Evolutionary conservation across 1,140 invertebrate genomes (phyloP).

Genomic region (Drosophila tani): DNA sequence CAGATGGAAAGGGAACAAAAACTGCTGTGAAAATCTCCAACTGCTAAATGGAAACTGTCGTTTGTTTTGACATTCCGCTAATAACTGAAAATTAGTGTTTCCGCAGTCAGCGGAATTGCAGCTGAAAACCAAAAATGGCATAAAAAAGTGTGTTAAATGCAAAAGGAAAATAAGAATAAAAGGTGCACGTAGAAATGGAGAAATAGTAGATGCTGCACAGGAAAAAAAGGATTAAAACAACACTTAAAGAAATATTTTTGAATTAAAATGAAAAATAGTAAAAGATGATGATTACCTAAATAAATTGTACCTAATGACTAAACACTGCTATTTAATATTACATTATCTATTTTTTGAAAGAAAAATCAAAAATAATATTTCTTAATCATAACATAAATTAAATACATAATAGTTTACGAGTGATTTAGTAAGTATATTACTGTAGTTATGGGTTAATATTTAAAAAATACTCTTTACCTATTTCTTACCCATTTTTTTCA

Average conservation of each 20-base stretch:
- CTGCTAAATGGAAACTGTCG: slow-evolving; percentile 56
- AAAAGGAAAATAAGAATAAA: slow-evolving; percentile 10
- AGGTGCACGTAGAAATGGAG: slow-evolving; percentile 2
- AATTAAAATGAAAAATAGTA: neutral
- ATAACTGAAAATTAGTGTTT: slow-evolving; percentile 76
- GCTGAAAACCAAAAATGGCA: slow-evolving; percentile 14
- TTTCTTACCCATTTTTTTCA: neutral
- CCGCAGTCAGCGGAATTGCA: slow-evolving; percentile 40
- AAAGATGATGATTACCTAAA: neutral
- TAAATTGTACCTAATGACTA: too few relatives aligned
- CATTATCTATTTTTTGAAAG: too few relatives aligned
- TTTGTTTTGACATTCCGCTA: slow-evolving; percentile 77
- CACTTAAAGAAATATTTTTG: slow-evolving; percentile 7
- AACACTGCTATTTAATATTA: too few relatives aligned
- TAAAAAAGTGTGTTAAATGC: slow-evolving; percentile 17
- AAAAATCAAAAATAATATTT: too few relatives aligned
- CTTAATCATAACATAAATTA: too few relatives aligned
- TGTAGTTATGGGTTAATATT: neutral
- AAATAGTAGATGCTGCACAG: neutral
- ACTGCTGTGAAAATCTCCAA: slow-evolving; percentile 18
- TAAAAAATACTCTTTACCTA: neutral
- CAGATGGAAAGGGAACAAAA: slow-evolving; percentile 16
- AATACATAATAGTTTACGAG: too few relatives aligned
- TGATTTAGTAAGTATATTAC: too few relatives aligned
- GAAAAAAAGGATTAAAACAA: too few relatives aligned